These are phyloP conservation scores for Calosoma granatense DNA, from an alignment of 1,140 invertebrate species.

Conservation along the genomic window DNA sequence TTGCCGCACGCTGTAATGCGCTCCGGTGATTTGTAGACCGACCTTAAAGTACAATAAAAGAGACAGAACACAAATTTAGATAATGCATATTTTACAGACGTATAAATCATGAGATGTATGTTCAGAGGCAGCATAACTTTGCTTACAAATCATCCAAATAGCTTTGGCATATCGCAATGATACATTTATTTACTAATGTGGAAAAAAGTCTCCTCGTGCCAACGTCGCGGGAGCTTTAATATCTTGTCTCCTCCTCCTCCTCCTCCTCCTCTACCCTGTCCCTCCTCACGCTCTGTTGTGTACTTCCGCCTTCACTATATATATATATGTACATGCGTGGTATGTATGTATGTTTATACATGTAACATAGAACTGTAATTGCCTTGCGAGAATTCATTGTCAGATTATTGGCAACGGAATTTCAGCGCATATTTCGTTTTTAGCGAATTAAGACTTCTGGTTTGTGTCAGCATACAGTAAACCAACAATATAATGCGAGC, in stretches of 20 bases:
- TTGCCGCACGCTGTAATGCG: conserved; percentile 2
- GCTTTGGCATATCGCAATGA: conserved; percentile 21
- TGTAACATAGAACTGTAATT: neutral
- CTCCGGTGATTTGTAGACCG: conserved; percentile 21
- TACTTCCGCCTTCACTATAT: neutral
- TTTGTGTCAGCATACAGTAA: neutral
- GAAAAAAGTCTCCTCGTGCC: conserved; percentile 12
- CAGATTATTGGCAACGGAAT: conserved; percentile 1
- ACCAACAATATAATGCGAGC: neutral
- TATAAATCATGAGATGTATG: conserved; percentile 28
- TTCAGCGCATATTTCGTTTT: neutral
- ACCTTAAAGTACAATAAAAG: conserved; percentile 27
- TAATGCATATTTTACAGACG: conserved; percentile 30
- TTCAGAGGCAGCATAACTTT: conserved; percentile 23
- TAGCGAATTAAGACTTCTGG: neutral
- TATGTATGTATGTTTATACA: neutral
- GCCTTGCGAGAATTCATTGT: neutral
- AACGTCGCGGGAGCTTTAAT: conserved; percentile 12
- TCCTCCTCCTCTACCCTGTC: no score
- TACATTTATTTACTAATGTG: conserved; percentile 21
- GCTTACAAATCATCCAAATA: conserved; percentile 20
- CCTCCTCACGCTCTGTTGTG: no score
- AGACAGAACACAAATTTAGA: conserved; percentile 29
- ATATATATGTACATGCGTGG: neutral
- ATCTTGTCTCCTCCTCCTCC: no score